Base-by-base conservation (phyloP, 2,888 invertebrate genomes). In the Lobophora halterata region DNA sequence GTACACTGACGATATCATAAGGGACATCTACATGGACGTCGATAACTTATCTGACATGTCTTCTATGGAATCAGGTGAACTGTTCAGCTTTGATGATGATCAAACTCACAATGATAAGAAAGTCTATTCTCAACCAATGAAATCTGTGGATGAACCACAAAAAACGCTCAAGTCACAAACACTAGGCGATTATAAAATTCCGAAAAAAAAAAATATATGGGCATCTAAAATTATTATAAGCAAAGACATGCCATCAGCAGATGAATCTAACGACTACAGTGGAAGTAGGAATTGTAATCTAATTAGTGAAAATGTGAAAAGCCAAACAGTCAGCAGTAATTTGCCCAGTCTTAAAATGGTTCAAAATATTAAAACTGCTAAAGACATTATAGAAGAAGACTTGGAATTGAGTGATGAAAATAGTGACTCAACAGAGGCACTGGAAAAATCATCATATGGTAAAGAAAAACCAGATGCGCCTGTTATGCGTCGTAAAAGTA, bases 351-450 rank as follows among this genome's bases (percentile, higher is more conserved):
- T n/a, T 20, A 24, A 18, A 8, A 20, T 20, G 11, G 21, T 12
- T 16, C 31, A 31, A 34, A 48, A 30, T 33, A 37, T 39, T 5
- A 12, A 34, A n/a, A 31, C 33, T 17, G 35, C 55, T 27, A 61
- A 53, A 46, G 60, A 62, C 49, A 69, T 65, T 6, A 71, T 87
- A 20, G 78, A 68, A 53, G 70, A 66, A 16, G 86, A 86, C 65
- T 72, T 87, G 53, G 71, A 79, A 51, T 56, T 86, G 40, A 87
- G 85, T 58, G 86, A 87, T 43, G 85, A 82, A 45, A 70, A 61
- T 23, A 71, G 65, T 45, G 82, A 82, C 47, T 62, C 62, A 46
- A 46, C 23, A 16, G 42, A 42, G 16, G n/a, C 16, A 28, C 36
- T 3, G 5, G 31, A 41, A 31, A 21, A 10, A 31, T 17, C 2